phyloP scores from a whole-genome alignment of 2,797 vertebrate species.

The Phaenicophaeus curvirostris region DNA sequence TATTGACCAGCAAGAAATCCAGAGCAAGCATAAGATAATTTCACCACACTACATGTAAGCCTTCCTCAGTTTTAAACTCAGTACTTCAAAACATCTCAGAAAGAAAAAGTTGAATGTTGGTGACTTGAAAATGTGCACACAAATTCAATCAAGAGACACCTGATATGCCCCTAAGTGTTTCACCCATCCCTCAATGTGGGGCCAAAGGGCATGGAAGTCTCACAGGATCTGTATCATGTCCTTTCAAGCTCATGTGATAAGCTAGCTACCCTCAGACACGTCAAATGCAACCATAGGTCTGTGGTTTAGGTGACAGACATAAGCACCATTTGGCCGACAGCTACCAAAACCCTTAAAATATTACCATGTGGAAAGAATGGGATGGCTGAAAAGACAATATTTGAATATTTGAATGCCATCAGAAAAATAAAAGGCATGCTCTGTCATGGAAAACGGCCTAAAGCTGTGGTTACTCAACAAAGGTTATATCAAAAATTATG shows the following conservation, averaged over 20 bases:
- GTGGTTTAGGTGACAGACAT: background rate
- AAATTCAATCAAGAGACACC: background rate
- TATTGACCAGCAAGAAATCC: background rate
- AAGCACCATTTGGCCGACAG: background rate
- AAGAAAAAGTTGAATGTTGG: background rate
- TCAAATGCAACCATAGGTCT: background rate
- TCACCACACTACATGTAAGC: background rate
- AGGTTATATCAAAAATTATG: background rate
- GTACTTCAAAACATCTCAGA: background rate
- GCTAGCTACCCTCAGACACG: background rate
- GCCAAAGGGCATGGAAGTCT: background rate
- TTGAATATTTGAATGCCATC: background rate
- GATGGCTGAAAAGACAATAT: background rate
- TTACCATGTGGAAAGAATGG: background rate
- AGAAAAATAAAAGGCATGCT: background rate
- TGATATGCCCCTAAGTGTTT: accelerated
- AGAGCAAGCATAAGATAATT: background rate
- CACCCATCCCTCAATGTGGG: background rate
- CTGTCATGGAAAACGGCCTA: background rate
- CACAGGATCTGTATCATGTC: background rate
- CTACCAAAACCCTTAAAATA: background rate
- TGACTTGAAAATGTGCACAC: background rate
- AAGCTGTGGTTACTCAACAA: background rate
- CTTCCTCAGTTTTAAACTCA: background rate
- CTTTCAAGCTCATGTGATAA: background rate